These are phyloP conservation scores for Napeogenes sylphis DNA, from an alignment of 2,888 invertebrate genomes.

Conservation along the genomic window DNA sequence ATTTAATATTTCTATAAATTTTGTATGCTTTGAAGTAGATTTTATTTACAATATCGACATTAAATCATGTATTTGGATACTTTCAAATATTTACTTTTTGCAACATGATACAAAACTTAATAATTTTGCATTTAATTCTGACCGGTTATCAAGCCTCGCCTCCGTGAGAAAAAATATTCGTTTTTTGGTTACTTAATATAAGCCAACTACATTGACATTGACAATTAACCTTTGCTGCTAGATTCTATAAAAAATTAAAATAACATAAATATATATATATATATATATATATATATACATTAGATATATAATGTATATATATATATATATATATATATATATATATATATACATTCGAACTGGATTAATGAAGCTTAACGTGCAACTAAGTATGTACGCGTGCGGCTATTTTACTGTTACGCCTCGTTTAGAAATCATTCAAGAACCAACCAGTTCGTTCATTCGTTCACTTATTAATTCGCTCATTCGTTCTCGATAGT, in stretches of 20 bases:
- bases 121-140: constrained; percentile 57
- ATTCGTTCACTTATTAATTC: neutral
- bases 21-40: too few species aligned
- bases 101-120: constrained; percentile 50
- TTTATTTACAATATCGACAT: constrained; percentile 4
- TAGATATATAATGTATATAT: too few species aligned
- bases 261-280: too few species aligned
- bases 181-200: constrained; percentile 9
- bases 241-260: too few species aligned
- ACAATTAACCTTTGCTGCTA: neutral
- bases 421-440: constrained; percentile 65
- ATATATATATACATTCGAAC: too few species aligned
- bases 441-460: constrained; percentile 39
- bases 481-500: constrained; percentile 7
- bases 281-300: too few species aligned
- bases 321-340: too few species aligned
- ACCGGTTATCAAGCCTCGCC: constrained; percentile 31
- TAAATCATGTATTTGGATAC: constrained; percentile 8
- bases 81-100: constrained; percentile 15
- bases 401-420: constrained; percentile 54
- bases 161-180: constrained; percentile 29
- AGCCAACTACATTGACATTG: neutral
- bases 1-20: too few species aligned
- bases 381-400: constrained; percentile 42
- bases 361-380: constrained; percentile 55